Conservation (phyloP, 1,140 invertebrate genomes). For the Cydia fagiglandana region DNA sequence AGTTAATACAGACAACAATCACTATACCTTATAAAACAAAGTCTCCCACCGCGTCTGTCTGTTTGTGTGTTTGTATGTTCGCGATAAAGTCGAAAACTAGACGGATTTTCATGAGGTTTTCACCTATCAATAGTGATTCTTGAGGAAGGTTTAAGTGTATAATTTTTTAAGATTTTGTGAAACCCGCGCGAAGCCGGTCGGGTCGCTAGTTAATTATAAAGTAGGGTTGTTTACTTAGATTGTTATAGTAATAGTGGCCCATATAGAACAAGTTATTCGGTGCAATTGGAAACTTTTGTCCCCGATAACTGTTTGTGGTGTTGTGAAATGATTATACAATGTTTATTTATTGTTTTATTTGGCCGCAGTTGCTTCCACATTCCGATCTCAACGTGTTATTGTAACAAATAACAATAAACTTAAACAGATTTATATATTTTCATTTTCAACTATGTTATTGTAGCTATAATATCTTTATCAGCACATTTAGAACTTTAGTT, state of each 20-base stretch:
- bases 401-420: slow-evolving; percentile 34
- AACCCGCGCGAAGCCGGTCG: too few relatives aligned
- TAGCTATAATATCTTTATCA: background rate
- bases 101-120: too few relatives aligned
- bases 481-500: too few relatives aligned
- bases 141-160: too few relatives aligned
- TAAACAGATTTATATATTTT: slow-evolving; percentile 25
- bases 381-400: slow-evolving; percentile 45
- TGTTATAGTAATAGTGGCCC: slow-evolving; percentile 6
- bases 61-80: too few relatives aligned
- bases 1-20: background rate
- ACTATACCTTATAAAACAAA: too few relatives aligned
- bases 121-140: too few relatives aligned
- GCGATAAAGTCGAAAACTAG: too few relatives aligned
- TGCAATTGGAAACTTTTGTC: background rate
- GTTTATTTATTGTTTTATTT: slow-evolving; percentile 57
- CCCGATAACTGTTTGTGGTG: slow-evolving; percentile 6
- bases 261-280: background rate
- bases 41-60: too few relatives aligned
- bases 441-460: slow-evolving; percentile 11
- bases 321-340: slow-evolving; percentile 59
- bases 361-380: slow-evolving; percentile 66
- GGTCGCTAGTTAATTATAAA: background rate
- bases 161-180: too few relatives aligned
- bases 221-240: background rate